Conservation (phyloP, 2,797 vertebrate genomes). For the Sciaenops ocellatus region DNA sequence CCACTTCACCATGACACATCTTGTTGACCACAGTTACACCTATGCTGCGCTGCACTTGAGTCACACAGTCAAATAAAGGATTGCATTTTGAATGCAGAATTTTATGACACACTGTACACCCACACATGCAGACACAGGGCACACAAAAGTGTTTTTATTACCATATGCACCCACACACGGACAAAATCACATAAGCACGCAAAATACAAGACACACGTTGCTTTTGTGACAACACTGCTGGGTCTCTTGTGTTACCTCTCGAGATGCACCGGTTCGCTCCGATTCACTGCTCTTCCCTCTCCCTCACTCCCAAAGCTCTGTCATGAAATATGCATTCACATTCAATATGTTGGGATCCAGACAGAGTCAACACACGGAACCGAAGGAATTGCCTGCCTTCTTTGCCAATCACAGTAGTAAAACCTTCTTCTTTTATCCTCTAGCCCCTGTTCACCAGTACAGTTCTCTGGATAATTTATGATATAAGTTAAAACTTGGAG, state of each 20-base stretch:
- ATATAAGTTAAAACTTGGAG: slow-evolving; percentile 53
- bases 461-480: slow-evolving; percentile 63
- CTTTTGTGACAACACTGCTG: slow-evolving; percentile 31
- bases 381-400: slow-evolving; percentile 42
- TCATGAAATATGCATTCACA: slow-evolving; percentile 79
- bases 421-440: slow-evolving; percentile 37
- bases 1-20: slow-evolving; percentile 35
- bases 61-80: slow-evolving; percentile 21
- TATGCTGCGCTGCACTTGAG: slow-evolving; percentile 17
- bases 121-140: slow-evolving; percentile 29
- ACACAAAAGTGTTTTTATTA: slow-evolving; percentile 20
- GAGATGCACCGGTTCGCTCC: slow-evolving; percentile 46
- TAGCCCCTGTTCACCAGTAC: slow-evolving; percentile 42
- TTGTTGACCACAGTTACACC: slow-evolving; percentile 45
- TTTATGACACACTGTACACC: slow-evolving; percentile 19
- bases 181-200: slow-evolving; percentile 15
- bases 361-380: slow-evolving; percentile 65
- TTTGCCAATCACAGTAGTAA: slow-evolving; percentile 38
- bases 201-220: slow-evolving; percentile 33
- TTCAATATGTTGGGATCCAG: slow-evolving; percentile 66
- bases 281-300: slow-evolving; percentile 43
- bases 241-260: slow-evolving; percentile 22
- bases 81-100: slow-evolving; percentile 2
- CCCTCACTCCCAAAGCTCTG: slow-evolving; percentile 53
- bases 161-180: slow-evolving; percentile 29